phyloP scores from a whole-genome alignment of 2,113 vertebrate species.

The Hippocampus comes region DNA sequence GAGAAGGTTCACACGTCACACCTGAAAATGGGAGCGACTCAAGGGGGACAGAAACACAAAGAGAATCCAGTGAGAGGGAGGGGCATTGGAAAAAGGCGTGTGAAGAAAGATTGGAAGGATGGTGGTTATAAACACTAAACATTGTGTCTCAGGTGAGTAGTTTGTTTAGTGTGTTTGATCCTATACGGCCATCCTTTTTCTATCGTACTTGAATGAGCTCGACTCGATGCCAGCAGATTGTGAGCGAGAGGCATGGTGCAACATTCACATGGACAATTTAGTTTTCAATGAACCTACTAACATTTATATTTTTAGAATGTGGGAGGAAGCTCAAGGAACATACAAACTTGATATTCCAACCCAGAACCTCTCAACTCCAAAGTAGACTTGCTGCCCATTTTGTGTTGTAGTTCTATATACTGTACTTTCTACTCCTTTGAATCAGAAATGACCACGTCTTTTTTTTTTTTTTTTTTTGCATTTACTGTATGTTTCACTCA shows the following conservation, averaged over 20 bases:
- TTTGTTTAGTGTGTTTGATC: background rate
- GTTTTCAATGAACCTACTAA: background rate
- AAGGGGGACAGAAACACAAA: conserved; percentile 36
- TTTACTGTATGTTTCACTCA: background rate
- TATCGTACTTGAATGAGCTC: background rate
- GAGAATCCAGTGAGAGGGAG: conserved; percentile 27
- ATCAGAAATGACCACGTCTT: background rate
- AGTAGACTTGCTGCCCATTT: too few relatives aligned
- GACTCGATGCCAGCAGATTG: too few relatives aligned
- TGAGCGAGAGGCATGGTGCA: background rate
- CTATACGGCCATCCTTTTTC: too few relatives aligned
- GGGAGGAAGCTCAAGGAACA: too few relatives aligned
- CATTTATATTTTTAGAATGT: too few relatives aligned
- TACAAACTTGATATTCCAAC: too few relatives aligned
- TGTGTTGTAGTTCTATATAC: background rate
- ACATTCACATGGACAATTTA: background rate
- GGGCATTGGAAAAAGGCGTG: conserved; percentile 47
- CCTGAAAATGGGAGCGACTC: conserved; percentile 40
- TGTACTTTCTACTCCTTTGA: background rate
- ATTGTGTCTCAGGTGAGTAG: background rate
- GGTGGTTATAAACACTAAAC: conserved; percentile 36
- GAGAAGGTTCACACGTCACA: conserved; percentile 63
- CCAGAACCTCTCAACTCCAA: too few relatives aligned
- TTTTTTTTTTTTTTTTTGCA: background rate
- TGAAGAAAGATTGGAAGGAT: conserved; percentile 60